Evolutionary conservation across 2,113 vertebrate species (phyloP), one percentile per base, ranked within the genome.

Genomic region (Gymnorhina tibicen): DNA sequence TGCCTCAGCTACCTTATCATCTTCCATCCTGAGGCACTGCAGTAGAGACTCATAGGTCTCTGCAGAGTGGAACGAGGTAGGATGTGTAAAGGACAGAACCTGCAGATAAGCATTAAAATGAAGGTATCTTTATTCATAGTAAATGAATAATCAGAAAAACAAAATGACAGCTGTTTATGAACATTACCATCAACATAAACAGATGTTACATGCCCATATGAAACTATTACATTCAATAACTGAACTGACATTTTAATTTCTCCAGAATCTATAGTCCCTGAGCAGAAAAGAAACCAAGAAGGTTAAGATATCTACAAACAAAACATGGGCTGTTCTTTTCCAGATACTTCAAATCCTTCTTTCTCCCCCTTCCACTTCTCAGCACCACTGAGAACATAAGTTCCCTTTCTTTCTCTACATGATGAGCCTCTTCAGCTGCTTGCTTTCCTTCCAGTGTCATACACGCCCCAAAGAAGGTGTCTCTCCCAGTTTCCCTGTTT

Each of bases 1-100:
- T 86, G 99, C 99, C 96, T 99, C 99, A 7, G 99, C 99, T 96
- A 99, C 99, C 89, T 99, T 99, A 97, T 99, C 99, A 59, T 99
- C 99, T 97, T 99, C 99, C 99, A 99, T 99, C 98, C 99, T 99
- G 96, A 99, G 98, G 98, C 99, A 99, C 98, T 99, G 99, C 85
- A 99, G 98, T 73, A 99, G 98, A 95, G 99, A 99, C 98, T 99
- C 99, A 53, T 99, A 99, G 3, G 99, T 99, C 98, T 99, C 99
- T 87, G 99, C 98, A 74, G 99, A 99, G 98, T 99, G 99, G 98
- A 99, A 99, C 60, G 99, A 99, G 97, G 99, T 99, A 97, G 99
- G 99, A 97, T 99, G 99, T 63, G 99, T 99, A 98, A 99, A 99
- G 80, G 99, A 99, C 96, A 99, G 98, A 97, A 99, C 99, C 99